These are phyloP conservation scores for Drosophila anomelani DNA, from an alignment of 2,888 invertebrate genomes.

Conservation along the genomic window DNA sequence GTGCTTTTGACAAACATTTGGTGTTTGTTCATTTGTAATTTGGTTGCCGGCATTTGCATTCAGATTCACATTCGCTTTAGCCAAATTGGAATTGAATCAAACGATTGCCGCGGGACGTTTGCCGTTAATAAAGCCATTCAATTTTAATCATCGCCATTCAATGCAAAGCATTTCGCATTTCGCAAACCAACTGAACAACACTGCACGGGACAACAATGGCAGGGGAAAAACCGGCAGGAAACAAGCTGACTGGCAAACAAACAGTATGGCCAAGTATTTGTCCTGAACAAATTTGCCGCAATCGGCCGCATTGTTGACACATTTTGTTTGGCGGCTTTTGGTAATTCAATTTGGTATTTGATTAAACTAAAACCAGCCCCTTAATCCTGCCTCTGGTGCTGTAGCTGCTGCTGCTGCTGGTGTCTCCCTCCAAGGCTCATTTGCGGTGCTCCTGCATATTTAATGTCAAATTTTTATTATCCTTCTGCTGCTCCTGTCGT, in stretches of 20 bases:
- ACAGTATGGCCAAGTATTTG: constrained; percentile 54
- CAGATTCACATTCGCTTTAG: constrained; percentile 48
- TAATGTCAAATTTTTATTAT: constrained; percentile 76
- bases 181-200: constrained; percentile 14
- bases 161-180: constrained; percentile 22
- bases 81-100: constrained; percentile 62
- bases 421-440: constrained; percentile 56
- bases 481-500: constrained; percentile 33
- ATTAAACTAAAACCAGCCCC: constrained; percentile 61
- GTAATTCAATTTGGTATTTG: constrained; percentile 74
- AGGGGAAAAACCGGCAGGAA: constrained; percentile 21
- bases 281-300: constrained; percentile 46
- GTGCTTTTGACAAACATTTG: constrained; percentile 54
- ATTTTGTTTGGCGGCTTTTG: constrained; percentile 60
- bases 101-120: constrained; percentile 64
- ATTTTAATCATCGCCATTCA: constrained; percentile 71
- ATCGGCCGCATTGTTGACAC: constrained; percentile 52
- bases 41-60: constrained; percentile 52
- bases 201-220: constrained; percentile 6
- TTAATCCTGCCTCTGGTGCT: background rate
- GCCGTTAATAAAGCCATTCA: constrained; percentile 68
- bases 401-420: background rate
- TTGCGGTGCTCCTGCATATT: constrained; percentile 73
- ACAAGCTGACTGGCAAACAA: constrained; percentile 33
- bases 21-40: constrained; percentile 60